Evolutionary conservation across 2,113 vertebrate genomes (phyloP).

Genomic region (Archocentrus centrarchus): DNA sequence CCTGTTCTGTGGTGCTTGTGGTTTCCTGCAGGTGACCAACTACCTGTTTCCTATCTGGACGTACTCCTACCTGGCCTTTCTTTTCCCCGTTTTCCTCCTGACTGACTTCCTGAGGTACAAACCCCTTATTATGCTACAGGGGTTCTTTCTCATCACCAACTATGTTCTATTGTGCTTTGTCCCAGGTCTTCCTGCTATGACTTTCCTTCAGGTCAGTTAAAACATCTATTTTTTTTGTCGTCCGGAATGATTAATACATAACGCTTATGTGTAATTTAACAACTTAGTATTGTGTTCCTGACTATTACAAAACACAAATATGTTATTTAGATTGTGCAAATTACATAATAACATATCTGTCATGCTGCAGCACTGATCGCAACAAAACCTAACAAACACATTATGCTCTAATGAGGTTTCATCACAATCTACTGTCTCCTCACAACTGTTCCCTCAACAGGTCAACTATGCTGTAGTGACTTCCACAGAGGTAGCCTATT

Average conservation of each 20-base stretch:
- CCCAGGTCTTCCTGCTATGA: conserved; percentile 70
- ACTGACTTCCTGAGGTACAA: conserved; percentile 80
- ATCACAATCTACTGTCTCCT: neutral
- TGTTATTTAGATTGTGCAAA: no score
- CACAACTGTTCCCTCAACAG: conserved; percentile 32
- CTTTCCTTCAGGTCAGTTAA: conserved; percentile 70
- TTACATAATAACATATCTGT: no score
- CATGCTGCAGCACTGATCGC: neutral
- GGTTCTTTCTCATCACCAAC: conserved; percentile 74
- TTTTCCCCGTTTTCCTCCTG: conserved; percentile 79
- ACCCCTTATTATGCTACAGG: conserved; percentile 76
- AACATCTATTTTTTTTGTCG: neutral
- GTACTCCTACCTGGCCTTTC: conserved; percentile 78
- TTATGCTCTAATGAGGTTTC: neutral
- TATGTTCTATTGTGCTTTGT: conserved; percentile 77
- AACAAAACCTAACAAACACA: neutral
- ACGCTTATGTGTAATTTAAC: neutral
- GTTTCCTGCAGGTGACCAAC: conserved; percentile 74
- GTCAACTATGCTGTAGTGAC: conserved; percentile 76
- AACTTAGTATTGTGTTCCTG: neutral
- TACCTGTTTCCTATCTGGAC: conserved; percentile 82
- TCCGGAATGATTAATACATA: neutral
- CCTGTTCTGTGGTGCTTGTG: neutral
- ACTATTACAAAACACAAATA: neutral
- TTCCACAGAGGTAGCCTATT: conserved; percentile 80